Evolutionary conservation across 2,113 vertebrate species (phyloP), one percentile per base, ranked within the genome.

Genomic region (Ctenodactylus gundi): DNA sequence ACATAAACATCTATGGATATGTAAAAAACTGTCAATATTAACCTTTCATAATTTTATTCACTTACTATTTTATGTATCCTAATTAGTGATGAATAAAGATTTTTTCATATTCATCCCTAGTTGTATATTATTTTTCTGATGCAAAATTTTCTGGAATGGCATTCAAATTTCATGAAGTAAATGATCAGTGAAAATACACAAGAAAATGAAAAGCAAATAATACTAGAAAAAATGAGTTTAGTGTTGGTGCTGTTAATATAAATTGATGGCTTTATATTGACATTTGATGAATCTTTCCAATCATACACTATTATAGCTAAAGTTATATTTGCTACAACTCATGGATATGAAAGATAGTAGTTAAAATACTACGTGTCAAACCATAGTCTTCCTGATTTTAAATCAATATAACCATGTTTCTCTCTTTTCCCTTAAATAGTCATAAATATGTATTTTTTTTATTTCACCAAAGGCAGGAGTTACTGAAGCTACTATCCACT

Each of bases 61-160:
- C 13, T 90, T 44, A 65, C 64, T 76, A 58, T 84, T 94, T 84
- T 55, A 64, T 58, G 84, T 62, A 53, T 72, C 49, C 68, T 58
- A 88, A 41, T 36, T 68, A 36, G 44, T 85, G 15, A 87, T 68
- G 6, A 96, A 88, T 88, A 96, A 93, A 93, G 41, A 46, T 46
- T 68, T 91, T 85, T 91, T 77, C 53, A 41, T 67, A 72, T 60
- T 70, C 18, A 58, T 75, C 29, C 3, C 34, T 68, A 20, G 9
- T 64, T 97, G 53, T 93, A 3, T 53, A 58, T 94, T 90, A 76
- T 81, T 70, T 65, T 51, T 67, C 10, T 92, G 29, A 95, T 72
- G 51, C 13, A 92, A 77, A 51, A 2, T 57, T 93, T 93, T 90
- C 88, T 75, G 51, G 25, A 92, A 78, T 55, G 12, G 73, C 68